Evolutionary conservation across 2,797 vertebrate species (phyloP), one percentile per base, ranked within the genome.

Genomic region (Platyrinchus mystaceus): DNA sequence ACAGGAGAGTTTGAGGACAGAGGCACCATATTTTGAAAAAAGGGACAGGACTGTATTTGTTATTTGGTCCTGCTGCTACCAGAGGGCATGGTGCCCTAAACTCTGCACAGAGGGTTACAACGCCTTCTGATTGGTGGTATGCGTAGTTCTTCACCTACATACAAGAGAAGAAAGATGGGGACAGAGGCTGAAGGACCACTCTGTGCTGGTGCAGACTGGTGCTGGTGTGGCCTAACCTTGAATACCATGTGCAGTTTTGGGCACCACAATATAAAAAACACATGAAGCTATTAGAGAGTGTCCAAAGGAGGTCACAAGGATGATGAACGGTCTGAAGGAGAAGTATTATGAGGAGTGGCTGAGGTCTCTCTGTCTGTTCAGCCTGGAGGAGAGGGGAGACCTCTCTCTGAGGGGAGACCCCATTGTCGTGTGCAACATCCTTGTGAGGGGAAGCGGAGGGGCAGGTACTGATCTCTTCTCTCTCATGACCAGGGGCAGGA

Each of bases 291-390:
- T 62, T 41, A 21, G 49, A 43, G 8, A 47, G 19, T 7, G 2
- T 37, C 49, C 32, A 49, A 43, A 69, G 32, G 32, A 75, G 27
- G 27, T 23, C 10, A 0, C 23, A 19, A 37, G 24, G 18, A 55
- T 55, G 27, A 19, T 49, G 41, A 68, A 43, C 4, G 6, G 7
- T 32, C 34, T 55, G 60, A 22, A 68, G 41, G 20, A 13, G 32
- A 24, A 74, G 22, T 7, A 0, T 1, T 36, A 1, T 41, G 47
- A 41, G 4, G 7, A 73, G 22, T 3, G 9, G 4, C 34, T 68
- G 47, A 27, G 22, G 10, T 47, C 7, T 14, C 22, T 53, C 41
- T 34, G 2, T 68, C 19, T 36, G 22, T 43, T 62, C 41, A 68
- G 32, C 22, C 41, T 75, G 41, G 15, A 41, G 6, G 22, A 75